Percentiles rank a stretch among this genome's conserved stretches.
Evolutionary conservation across 2,888 invertebrate species (phyloP).

Genomic region (Spilarctia lutea): DNA sequence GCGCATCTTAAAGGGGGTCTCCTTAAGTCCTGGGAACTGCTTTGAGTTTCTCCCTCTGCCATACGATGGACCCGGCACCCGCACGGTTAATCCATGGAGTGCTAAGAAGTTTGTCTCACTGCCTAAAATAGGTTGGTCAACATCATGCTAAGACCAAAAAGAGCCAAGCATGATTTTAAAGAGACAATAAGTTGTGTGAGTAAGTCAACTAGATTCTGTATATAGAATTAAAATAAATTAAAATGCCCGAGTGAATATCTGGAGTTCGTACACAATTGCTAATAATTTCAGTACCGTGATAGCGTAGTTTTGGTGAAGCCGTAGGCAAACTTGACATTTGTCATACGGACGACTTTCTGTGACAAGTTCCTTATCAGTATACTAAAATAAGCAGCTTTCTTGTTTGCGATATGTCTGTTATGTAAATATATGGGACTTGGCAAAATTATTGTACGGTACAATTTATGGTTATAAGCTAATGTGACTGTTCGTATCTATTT

Average conservation of each 20-base stretch:
- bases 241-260: background rate
- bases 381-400: slow-evolving; percentile 17
- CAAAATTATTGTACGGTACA: slow-evolving; percentile 11
- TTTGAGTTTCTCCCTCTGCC: too few species aligned
- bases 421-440: slow-evolving; percentile 17
- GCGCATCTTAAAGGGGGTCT: too few species aligned
- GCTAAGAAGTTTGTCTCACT: too few species aligned
- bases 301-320: slow-evolving; percentile 40
- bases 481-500: slow-evolving; percentile 3
- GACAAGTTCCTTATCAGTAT: slow-evolving; percentile 62
- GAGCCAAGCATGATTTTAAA: too few species aligned
- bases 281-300: slow-evolving; percentile 7
- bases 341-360: slow-evolving; percentile 64
- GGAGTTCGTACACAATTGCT: background rate
- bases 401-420: slow-evolving; percentile 23
- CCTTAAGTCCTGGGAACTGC: too few species aligned
- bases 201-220: too few species aligned
- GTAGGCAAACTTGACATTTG: slow-evolving; percentile 65
- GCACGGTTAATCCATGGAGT: too few species aligned
- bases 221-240: too few species aligned
- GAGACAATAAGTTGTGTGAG: too few species aligned
- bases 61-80: too few species aligned
- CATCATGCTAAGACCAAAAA: too few species aligned
- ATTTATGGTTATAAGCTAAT: slow-evolving; percentile 17
- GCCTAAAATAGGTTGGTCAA: too few species aligned